Conservation (phyloP, 2,113 vertebrate species). For the Lepus europaeus region DNA sequence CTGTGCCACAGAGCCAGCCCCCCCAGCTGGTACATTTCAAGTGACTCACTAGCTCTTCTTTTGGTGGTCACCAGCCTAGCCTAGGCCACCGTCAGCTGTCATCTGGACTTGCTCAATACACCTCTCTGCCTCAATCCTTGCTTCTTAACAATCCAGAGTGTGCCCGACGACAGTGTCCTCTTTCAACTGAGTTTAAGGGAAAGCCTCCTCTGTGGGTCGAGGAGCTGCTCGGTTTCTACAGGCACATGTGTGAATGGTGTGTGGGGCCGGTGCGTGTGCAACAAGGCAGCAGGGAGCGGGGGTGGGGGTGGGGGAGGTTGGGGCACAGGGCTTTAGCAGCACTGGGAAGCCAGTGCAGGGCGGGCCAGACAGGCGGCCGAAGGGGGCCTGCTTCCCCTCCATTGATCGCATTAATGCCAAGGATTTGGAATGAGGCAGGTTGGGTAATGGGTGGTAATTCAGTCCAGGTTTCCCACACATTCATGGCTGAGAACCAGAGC, state of each 20-base stretch:
- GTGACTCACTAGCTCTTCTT: neutral
- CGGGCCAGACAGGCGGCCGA: neutral
- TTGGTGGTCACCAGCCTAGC: neutral
- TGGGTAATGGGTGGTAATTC: slow-evolving; percentile 85
- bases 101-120: neutral
- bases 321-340: neutral
- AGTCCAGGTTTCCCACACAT: slow-evolving; percentile 81
- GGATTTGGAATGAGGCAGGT: slow-evolving; percentile 80
- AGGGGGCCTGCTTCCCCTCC: slow-evolving; percentile 71
- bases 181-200: neutral
- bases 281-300: neutral
- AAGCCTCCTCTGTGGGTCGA: neutral
- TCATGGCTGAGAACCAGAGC: slow-evolving; percentile 70
- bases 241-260: slow-evolving; percentile 13
- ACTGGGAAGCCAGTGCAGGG: slow-evolving; percentile 12
- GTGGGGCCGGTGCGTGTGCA: neutral
- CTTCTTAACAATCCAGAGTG: neutral
- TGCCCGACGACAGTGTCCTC: neutral
- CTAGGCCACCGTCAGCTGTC: neutral
- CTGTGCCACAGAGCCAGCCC: too few relatives aligned
- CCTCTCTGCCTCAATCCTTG: neutral
- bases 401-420: slow-evolving; percentile 81
- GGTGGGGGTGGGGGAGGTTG: neutral
- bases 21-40: too few relatives aligned
- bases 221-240: neutral